Evolutionary conservation across 2,113 vertebrate species (phyloP).

Genomic region (Emberiza fucata): DNA sequence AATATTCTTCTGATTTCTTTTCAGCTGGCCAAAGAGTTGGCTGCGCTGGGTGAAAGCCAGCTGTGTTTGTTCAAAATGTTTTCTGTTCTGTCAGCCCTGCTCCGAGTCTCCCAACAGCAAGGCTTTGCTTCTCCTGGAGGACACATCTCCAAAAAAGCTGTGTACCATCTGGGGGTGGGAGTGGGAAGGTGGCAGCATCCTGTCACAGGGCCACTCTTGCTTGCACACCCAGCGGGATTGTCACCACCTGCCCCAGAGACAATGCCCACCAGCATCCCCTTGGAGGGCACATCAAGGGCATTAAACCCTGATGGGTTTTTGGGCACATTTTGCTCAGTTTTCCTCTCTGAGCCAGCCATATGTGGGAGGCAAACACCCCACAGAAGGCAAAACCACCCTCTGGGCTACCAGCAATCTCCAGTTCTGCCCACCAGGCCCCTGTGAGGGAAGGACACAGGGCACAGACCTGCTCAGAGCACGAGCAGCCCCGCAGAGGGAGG

Average conservation of each 20-base stretch:
- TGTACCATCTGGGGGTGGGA: background rate
- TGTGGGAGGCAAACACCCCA: background rate
- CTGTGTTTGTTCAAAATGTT: slow-evolving; percentile 35
- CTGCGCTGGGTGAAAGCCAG: slow-evolving; percentile 27
- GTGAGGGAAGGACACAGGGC: rapidly evolving
- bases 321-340: rapidly evolving
- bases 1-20: slow-evolving; percentile 56
- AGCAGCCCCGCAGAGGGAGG: background rate
- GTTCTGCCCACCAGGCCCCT: background rate
- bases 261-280: background rate
- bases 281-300: background rate
- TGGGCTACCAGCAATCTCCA: rapidly evolving
- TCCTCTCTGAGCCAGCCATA: background rate
- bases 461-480: background rate
- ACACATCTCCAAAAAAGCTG: rapidly evolving
- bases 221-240: too few species aligned
- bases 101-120: background rate
- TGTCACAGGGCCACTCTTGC: background rate
- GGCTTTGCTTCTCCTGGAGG: background rate
- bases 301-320: background rate
- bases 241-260: background rate
- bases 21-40: slow-evolving; percentile 36
- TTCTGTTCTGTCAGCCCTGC: background rate
- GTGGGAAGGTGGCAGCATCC: background rate
- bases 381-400: background rate